Evolutionary conservation across 1,140 invertebrate genomes (phyloP).

Genomic region (Drosophila lacertosa): DNA sequence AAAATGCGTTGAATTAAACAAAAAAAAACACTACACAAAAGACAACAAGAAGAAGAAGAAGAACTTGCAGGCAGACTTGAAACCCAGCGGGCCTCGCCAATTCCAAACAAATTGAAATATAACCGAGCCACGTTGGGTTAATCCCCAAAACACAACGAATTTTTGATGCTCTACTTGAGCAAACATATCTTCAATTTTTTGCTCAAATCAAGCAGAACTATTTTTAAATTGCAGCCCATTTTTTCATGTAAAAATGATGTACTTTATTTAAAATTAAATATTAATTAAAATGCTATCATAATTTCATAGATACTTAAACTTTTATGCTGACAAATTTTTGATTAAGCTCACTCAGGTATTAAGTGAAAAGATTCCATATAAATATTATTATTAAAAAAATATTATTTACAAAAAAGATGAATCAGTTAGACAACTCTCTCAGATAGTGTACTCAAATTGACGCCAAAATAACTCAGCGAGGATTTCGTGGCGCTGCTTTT

Average conservation of each 20-base stretch:
- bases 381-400: too few relatives aligned
- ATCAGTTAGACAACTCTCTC: background rate
- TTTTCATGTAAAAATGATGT: too few relatives aligned
- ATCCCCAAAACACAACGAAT: background rate
- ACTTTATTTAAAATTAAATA: too few relatives aligned
- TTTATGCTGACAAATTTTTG: too few relatives aligned
- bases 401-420: background rate
- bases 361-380: too few relatives aligned
- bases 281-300: too few relatives aligned
- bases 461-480: constrained; percentile 44
- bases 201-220: too few relatives aligned
- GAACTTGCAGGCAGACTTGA: constrained; percentile 29
- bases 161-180: constrained; percentile 13
- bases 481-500: constrained; percentile 35
- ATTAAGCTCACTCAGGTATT: too few relatives aligned
- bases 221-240: too few relatives aligned
- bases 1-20: constrained; percentile 52
- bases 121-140: constrained; percentile 20
- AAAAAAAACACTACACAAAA: constrained; percentile 19
- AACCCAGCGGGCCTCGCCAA: background rate
- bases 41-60: constrained; percentile 32
- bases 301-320: too few relatives aligned
- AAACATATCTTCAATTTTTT: too few relatives aligned
- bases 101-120: constrained; percentile 50
- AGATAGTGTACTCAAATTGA: constrained; percentile 49